Percentiles rank a stretch among this genome's conserved stretches.
Evolutionary conservation across 2,113 vertebrate species (phyloP).

Genomic region (Rhea americana): DNA sequence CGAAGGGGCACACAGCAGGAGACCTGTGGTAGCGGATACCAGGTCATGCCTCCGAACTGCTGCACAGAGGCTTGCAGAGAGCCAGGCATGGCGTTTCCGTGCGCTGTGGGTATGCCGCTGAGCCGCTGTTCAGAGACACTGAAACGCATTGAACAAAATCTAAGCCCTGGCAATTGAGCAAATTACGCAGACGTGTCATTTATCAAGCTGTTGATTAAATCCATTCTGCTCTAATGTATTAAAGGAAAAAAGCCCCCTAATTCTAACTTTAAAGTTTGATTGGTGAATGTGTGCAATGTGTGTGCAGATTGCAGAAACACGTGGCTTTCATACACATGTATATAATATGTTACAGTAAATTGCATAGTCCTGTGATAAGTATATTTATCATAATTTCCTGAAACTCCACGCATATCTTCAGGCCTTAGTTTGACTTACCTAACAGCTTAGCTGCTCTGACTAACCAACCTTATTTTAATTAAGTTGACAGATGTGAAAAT

Average conservation of each 20-base stretch:
- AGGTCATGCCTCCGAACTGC: background rate
- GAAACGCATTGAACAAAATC: background rate
- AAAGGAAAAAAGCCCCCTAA: background rate
- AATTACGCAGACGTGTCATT: background rate
- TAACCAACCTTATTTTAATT: conserved; percentile 34
- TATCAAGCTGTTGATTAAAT: background rate
- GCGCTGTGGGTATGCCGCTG: background rate
- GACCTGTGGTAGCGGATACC: background rate
- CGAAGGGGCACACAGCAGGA: background rate
- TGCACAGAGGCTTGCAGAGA: background rate
- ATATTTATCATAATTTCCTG: background rate
- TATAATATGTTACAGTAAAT: background rate
- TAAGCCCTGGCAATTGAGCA: background rate
- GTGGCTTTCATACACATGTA: background rate
- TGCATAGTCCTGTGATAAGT: background rate
- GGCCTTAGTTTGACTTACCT: conserved; percentile 28
- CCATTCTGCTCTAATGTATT: background rate
- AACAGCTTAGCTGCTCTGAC: conserved; percentile 38
- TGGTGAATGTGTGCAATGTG: background rate
- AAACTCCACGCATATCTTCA: background rate
- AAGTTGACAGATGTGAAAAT: conserved; percentile 35
- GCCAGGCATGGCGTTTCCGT: background rate
- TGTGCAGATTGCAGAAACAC: background rate
- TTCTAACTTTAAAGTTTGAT: background rate
- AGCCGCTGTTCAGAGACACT: background rate